A percentile compares a stretch with the other conserved stretches of the same genome.
Evolutionary conservation across 2,888 invertebrate genomes (phyloP).

Genomic region (Brenthis daphne): DNA sequence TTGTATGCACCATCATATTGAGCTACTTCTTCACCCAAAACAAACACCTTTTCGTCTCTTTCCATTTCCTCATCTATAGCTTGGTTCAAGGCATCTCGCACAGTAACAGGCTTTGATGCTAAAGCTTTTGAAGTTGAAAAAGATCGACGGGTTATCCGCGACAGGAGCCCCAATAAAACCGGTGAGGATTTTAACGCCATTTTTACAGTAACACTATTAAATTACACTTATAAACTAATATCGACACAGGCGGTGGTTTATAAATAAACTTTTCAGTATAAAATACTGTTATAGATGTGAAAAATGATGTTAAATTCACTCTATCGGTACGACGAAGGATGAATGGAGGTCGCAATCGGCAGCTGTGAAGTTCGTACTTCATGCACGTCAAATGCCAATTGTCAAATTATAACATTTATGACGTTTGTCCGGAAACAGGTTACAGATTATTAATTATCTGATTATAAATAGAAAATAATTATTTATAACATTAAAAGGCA

Average conservation of each 20-base stretch:
- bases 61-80: slow-evolving; percentile 99
- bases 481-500: background rate
- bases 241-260: slow-evolving; percentile 47
- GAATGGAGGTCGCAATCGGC: slow-evolving; percentile 73
- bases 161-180: slow-evolving; percentile 60
- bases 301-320: slow-evolving; percentile 61
- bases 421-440: slow-evolving; percentile 4
- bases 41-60: slow-evolving; percentile 93
- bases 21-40: slow-evolving; percentile 99
- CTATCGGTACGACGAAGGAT: slow-evolving; percentile 61
- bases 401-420: slow-evolving; percentile 20
- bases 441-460: background rate
- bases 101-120: slow-evolving; percentile 88
- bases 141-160: slow-evolving; percentile 63
- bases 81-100: slow-evolving; percentile 97
- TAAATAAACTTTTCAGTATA: slow-evolving; percentile 45
- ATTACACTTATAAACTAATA: slow-evolving; percentile 47
- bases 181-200: slow-evolving; percentile 78
- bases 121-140: slow-evolving; percentile 70
- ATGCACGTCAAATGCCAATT: slow-evolving; percentile 17
- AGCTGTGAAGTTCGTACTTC: slow-evolving; percentile 27
- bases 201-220: slow-evolving; percentile 52
- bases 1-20: slow-evolving; percentile 99
- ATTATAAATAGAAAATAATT: background rate
- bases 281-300: slow-evolving; percentile 48